A percentile compares a stretch with the other conserved stretches of the same genome.
Evolutionary conservation across 2,888 invertebrate genomes (phyloP).

Genomic region (Gastrophysa polygoni): DNA sequence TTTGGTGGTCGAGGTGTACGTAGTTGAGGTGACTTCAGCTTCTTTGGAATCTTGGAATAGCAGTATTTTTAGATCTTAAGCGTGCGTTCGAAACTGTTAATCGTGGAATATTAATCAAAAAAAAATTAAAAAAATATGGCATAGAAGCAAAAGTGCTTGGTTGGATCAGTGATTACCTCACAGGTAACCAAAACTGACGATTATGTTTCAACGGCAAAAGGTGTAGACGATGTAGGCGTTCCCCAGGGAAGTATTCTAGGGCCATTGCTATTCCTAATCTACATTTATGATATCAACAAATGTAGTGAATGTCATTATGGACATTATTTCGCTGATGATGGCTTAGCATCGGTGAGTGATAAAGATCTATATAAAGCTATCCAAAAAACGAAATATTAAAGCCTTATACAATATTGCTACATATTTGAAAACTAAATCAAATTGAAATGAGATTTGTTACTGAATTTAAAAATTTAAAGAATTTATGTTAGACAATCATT

Average conservation of each 20-base stretch:
- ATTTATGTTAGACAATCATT: constrained; percentile 9
- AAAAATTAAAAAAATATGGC: too few relatives aligned
- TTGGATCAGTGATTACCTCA: too few relatives aligned
- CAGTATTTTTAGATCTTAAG: too few relatives aligned
- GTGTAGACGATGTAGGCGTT: neutral
- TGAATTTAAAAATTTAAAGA: constrained; percentile 12
- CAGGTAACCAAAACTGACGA: too few relatives aligned
- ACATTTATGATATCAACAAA: too few relatives aligned
- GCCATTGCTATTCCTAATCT: constrained; percentile 6
- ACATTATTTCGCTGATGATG: constrained; percentile 15
- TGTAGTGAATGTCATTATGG: constrained; percentile 12
- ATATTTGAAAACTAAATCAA: constrained; percentile 11
- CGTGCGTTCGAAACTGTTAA: too few relatives aligned
- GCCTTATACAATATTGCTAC: constrained; percentile 3
- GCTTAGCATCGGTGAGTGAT: constrained; percentile 15
- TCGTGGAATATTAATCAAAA: too few relatives aligned
- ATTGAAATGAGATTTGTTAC: constrained; percentile 1
- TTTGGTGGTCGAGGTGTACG: constrained; percentile 26
- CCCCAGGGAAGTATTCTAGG: constrained; percentile 5
- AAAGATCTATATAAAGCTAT: constrained; percentile 8
- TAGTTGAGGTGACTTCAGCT: constrained; percentile 24
- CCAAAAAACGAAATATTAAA: constrained; percentile 7
- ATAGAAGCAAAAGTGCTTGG: too few relatives aligned
- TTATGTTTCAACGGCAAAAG: too few relatives aligned
- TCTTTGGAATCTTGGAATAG: constrained; percentile 8